phyloP scores from a whole-genome alignment of 2,888 invertebrate species.

The Lymantria dispar region DNA sequence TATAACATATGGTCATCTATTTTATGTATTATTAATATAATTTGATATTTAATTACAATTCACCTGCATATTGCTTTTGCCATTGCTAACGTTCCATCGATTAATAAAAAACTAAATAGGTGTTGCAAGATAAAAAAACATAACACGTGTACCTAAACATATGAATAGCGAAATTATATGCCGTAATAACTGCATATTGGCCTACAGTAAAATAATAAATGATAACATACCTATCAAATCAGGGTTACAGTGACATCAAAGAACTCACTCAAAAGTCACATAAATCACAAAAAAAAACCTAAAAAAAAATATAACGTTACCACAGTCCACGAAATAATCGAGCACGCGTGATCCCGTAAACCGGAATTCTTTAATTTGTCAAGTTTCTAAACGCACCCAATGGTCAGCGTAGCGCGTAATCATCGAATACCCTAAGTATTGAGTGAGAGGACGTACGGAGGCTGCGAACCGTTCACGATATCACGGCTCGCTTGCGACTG shows the following conservation, averaged over 20 bases:
- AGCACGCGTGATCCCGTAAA: constrained; percentile 51
- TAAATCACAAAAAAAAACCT: constrained; percentile 48
- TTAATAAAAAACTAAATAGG: too few species aligned
- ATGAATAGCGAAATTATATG: too few species aligned
- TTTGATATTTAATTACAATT: too few species aligned
- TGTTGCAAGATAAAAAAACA: too few species aligned
- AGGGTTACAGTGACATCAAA: constrained; percentile 37
- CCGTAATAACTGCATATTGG: constrained; percentile 1
- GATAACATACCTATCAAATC: constrained; percentile 39
- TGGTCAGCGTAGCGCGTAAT: constrained; percentile 77
- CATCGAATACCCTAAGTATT: constrained; percentile 73
- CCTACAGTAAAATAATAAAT: constrained; percentile 12
- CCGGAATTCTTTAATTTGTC: constrained; percentile 73
- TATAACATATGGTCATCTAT: too few species aligned
- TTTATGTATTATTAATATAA: too few species aligned
- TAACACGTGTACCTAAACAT: too few species aligned
- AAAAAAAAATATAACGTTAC: constrained; percentile 42
- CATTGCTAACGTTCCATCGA: too few species aligned
- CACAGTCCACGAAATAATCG: constrained; percentile 58
- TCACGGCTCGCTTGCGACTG: constrained; percentile 81
- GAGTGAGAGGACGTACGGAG: constrained; percentile 58
- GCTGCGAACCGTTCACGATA: constrained; percentile 79
- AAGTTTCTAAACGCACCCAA: constrained; percentile 65
- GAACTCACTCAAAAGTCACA: constrained; percentile 44
- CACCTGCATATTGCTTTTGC: too few species aligned